Percentiles rank a stretch among this genome's conserved stretches.
These are phyloP conservation scores for Dolichopus griseipennis DNA, from an alignment of 2,888 invertebrate genomes.

Conservation along the genomic window DNA sequence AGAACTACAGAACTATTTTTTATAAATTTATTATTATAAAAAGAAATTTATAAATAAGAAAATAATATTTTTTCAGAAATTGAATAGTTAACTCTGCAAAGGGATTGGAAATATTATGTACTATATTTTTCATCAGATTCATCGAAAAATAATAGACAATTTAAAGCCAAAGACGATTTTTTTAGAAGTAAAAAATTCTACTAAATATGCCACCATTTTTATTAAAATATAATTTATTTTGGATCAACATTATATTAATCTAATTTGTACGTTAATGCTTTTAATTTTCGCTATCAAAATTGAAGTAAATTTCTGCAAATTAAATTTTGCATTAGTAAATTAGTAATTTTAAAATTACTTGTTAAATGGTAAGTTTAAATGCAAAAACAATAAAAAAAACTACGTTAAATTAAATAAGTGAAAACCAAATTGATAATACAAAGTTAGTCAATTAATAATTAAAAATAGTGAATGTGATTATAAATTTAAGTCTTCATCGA, in stretches of 20 bases:
- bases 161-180: not conserved
- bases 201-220: not conserved
- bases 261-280: too few relatives aligned
- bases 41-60: conserved; percentile 1
- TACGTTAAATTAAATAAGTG: not conserved
- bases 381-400: not conserved
- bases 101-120: not conserved
- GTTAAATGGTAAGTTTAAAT: not conserved
- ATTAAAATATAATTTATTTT: not conserved
- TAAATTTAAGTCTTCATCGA: not conserved
- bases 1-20: not conserved
- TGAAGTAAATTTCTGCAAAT: not conserved
- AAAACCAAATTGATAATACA: not conserved
- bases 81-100: not conserved
- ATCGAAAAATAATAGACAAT: too few relatives aligned
- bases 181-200: not conserved
- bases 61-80: conserved; percentile 3
- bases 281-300: too few relatives aligned
- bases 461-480: not conserved
- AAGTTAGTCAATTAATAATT: too few relatives aligned
- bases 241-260: too few relatives aligned
- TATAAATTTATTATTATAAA: not conserved
- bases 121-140: not conserved
- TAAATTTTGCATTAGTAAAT: not conserved
- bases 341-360: not conserved